Conservation (phyloP, 2,888 invertebrate genomes). For the Serripes groenlandicus region DNA sequence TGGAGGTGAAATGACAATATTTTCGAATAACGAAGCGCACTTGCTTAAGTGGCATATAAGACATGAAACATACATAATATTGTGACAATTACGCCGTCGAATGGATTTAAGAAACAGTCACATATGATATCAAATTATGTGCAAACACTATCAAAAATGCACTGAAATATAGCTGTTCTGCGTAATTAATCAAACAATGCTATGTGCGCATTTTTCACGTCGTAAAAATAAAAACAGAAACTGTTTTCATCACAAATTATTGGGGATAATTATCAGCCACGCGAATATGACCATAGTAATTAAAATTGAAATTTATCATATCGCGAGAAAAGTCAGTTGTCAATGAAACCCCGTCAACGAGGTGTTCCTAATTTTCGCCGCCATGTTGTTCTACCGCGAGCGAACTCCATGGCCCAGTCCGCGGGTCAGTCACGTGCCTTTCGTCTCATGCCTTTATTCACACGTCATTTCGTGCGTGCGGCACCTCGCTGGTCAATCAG, state of each 20-base stretch:
- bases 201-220: too few species aligned
- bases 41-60: too few species aligned
- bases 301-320: slow-evolving; percentile 22
- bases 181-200: too few species aligned
- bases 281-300: slow-evolving; percentile 12
- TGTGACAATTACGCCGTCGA: too few species aligned
- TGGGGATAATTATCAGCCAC: neutral
- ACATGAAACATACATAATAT: too few species aligned
- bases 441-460: neutral
- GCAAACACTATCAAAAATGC: too few species aligned
- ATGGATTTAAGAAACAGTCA: too few species aligned
- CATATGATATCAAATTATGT: too few species aligned
- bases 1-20: too few species aligned
- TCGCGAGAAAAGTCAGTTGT: neutral
- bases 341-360: slow-evolving; percentile 11
- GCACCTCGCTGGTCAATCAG: slow-evolving; percentile 1
- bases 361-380: slow-evolving; percentile 21
- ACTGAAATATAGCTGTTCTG: too few species aligned
- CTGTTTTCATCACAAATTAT: slow-evolving; percentile 12
- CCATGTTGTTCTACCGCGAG: slow-evolving; percentile 26
- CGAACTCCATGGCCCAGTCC: slow-evolving; percentile 1
- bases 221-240: neutral
- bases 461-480: slow-evolving; percentile 9
- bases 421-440: slow-evolving; percentile 11
- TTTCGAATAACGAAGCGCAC: too few species aligned